phyloP scores from a whole-genome alignment of 2,113 vertebrate species.

The Fulmarus glacialis region DNA sequence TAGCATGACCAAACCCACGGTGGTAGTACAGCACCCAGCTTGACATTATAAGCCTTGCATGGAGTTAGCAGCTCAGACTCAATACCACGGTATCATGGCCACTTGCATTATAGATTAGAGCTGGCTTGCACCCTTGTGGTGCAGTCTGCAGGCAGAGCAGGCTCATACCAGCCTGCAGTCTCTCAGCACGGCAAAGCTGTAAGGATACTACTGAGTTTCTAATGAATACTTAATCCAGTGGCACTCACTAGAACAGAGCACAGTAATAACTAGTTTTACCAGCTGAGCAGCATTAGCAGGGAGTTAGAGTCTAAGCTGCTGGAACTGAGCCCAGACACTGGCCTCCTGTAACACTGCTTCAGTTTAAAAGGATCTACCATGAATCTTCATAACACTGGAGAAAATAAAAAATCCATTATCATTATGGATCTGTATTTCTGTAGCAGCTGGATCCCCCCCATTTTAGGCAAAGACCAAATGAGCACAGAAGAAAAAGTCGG shows the following conservation, averaged over 20 bases:
- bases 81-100: not conserved
- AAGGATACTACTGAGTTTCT: not conserved
- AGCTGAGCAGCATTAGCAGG: slow-evolving; percentile 24
- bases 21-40: not conserved
- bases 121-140: not conserved
- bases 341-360: not conserved
- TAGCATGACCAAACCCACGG: not conserved
- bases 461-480: not conserved
- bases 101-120: not conserved
- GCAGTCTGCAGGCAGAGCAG: not conserved
- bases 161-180: not conserved
- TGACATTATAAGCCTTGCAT: not conserved
- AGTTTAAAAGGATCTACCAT: not conserved
- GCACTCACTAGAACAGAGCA: not conserved
- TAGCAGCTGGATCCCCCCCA: not conserved
- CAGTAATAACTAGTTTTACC: slow-evolving; percentile 32
- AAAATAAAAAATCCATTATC: not conserved
- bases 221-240: not conserved
- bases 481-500: not conserved
- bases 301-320: slow-evolving; percentile 21
- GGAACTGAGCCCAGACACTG: slow-evolving; percentile 28
- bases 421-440: not conserved
- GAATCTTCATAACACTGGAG: not conserved
- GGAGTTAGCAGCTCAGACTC: not conserved
- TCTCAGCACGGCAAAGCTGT: not conserved